Conservation (phyloP, 2,888 invertebrate species). For the Tenthredo amoena region DNA sequence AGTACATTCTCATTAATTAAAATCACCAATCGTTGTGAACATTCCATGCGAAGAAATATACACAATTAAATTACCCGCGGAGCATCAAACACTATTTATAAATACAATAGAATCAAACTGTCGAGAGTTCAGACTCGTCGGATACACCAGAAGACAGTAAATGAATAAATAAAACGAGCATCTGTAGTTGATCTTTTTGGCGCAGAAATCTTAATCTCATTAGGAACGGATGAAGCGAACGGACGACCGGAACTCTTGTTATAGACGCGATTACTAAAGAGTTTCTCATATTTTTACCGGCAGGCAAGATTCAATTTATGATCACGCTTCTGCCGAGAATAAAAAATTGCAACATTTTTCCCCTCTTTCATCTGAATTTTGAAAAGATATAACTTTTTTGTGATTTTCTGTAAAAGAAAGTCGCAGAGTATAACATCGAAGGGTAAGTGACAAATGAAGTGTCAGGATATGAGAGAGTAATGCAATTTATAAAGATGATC, state of each 20-base stretch:
- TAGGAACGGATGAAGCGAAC: not conserved
- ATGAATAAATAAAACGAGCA: not conserved
- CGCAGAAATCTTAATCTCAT: not conserved
- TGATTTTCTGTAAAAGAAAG: not conserved
- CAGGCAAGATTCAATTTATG: not conserved
- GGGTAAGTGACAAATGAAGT: not conserved
- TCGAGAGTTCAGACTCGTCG: not conserved
- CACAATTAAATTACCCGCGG: not conserved
- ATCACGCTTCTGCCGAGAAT: not conserved
- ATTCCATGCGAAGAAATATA: not conserved
- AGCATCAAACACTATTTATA: not conserved
- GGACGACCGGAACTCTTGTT: conserved; percentile 21
- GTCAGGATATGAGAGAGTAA: not conserved
- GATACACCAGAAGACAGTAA: not conserved
- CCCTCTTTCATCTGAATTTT: not conserved
- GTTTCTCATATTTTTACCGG: conserved; percentile 1
- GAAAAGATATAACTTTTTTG: not conserved
- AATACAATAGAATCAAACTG: not conserved
- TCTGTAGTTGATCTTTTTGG: not conserved
- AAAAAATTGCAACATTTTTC: too few species aligned
- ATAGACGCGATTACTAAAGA: conserved; percentile 31
- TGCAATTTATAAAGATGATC: conserved; percentile 24
- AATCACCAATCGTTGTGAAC: not conserved
- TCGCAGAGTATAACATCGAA: not conserved
- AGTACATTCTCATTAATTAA: not conserved